Conservation (phyloP, 2,797 vertebrate species). For the Scarus forsteni region DNA sequence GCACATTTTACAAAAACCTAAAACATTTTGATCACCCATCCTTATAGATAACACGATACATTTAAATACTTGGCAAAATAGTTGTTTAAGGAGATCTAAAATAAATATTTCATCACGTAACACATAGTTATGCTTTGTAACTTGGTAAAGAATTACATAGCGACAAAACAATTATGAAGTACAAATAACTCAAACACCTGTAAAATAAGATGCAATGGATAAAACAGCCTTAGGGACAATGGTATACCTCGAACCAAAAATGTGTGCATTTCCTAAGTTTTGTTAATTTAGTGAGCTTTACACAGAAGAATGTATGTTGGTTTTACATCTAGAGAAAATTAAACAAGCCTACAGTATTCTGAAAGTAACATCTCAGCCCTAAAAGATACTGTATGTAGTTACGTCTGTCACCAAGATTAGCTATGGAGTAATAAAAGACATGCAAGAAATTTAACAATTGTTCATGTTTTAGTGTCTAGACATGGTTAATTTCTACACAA, state of each 20-base stretch:
- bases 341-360: neutral
- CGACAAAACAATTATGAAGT: no score
- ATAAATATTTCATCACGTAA: conserved; percentile 14
- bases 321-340: conserved; percentile 7
- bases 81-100: conserved; percentile 21
- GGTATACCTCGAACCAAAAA: no score
- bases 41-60: neutral
- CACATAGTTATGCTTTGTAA: no score
- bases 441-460: neutral
- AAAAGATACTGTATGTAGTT: neutral
- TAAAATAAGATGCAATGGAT: conserved; percentile 6
- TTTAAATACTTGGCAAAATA: conserved; percentile 35
- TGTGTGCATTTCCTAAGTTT: no score
- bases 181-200: conserved; percentile 4
- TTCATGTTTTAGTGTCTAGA: conserved; percentile 1
- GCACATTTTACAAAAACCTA: no score
- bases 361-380: neutral
- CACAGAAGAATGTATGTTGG: neutral
- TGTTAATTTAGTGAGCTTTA: neutral
- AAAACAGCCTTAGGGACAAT: neutral
- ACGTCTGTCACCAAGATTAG: neutral
- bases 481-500: conserved; percentile 4
- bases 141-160: no score
- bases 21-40: no score
- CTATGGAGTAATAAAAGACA: conserved; percentile 7